Base-by-base conservation (phyloP, 2,797 vertebrate genomes). In the Poecilia gillii region DNA sequence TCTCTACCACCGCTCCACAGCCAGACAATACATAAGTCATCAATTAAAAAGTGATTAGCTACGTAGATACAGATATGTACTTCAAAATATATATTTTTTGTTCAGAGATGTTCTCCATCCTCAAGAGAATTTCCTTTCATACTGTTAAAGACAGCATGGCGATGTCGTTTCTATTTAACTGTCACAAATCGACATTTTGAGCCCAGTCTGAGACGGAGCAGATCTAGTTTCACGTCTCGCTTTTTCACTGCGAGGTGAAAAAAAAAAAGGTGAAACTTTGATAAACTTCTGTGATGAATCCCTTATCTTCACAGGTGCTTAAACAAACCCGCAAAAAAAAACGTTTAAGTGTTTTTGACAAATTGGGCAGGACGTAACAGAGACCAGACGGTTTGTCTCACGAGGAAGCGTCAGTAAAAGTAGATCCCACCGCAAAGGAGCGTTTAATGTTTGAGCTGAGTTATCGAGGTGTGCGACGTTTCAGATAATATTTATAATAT, bases 401-500 rank as follows among this genome's bases (percentile, higher is more conserved):
- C n/a, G 11, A 28, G 25, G 13, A 59, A 59, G 12, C 28, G 1
- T 72, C 74, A 46, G 33, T 23, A 2, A 12, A 41, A 53, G 23
- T 20, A 39, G 8, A 55, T 59, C 4, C 33, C 5, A 74, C 79
- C 66, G 25, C 64, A 57, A 28, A 25, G 13, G 59, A 46, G 31
- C n/a, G 46, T 74, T 78, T 79, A 84, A 41, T 66, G 77, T 74
- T 55, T 25, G 9, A 75, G 41, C 71, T 43, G 39, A 78, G 5
- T 72, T 8, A 57, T 59, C 41, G 9, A 74, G 78, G 51, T 18
- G 3, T 0, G 70, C 1, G 72, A 64, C 8, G 74, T 53, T 31
- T 47, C 79, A 73, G 55, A 82, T 77, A 81, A 90, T 80, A 86
- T 89, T 90, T 90, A 88, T 33, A 76, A 25, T 2, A 45, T 0